Conservation (phyloP, 1,140 invertebrate genomes). For the Pectinophora gossypiella region DNA sequence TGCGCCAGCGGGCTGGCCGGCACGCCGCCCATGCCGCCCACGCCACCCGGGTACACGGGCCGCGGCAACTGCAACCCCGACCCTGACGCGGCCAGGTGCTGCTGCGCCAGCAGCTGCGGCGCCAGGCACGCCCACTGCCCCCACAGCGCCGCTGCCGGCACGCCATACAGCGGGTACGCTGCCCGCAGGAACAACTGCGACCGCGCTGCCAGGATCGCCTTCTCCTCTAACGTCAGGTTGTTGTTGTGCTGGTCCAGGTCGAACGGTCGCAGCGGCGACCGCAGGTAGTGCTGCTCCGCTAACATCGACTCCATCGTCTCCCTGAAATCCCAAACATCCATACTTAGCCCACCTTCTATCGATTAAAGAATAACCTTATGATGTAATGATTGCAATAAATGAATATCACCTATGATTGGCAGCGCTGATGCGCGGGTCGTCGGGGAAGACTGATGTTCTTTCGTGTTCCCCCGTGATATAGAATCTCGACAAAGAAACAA, state of each 20-base stretch:
- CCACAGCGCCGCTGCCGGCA: constrained; percentile 75
- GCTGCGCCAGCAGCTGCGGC: constrained; percentile 74
- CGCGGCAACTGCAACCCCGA: constrained; percentile 72
- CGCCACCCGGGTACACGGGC: constrained; percentile 71
- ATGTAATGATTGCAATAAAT: constrained; percentile 1
- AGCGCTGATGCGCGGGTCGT: constrained; percentile 64
- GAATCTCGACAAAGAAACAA: constrained; percentile 71
- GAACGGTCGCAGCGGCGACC: constrained; percentile 84
- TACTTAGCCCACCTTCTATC: background rate
- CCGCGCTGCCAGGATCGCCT: constrained; percentile 81
- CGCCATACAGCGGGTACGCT: constrained; percentile 78
- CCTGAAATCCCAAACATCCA: constrained; percentile 69
- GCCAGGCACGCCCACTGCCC: constrained; percentile 79
- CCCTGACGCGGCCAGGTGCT: constrained; percentile 63
- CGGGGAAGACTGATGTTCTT: constrained; percentile 61
- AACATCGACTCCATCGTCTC: constrained; percentile 90
- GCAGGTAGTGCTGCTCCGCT: constrained; percentile 84
- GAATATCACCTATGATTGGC: constrained; percentile 63
- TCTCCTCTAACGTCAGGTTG: constrained; percentile 85
- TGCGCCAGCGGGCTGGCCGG: constrained; percentile 67
- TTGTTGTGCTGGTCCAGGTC: constrained; percentile 83
- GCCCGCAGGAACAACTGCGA: constrained; percentile 81
- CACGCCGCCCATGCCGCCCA: constrained; percentile 50
- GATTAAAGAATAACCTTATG: background rate
- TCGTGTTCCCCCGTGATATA: constrained; percentile 72